Evolutionary conservation across 2,888 invertebrate species (phyloP).

Genomic region (Kuschelorhynchus macadamiae): DNA sequence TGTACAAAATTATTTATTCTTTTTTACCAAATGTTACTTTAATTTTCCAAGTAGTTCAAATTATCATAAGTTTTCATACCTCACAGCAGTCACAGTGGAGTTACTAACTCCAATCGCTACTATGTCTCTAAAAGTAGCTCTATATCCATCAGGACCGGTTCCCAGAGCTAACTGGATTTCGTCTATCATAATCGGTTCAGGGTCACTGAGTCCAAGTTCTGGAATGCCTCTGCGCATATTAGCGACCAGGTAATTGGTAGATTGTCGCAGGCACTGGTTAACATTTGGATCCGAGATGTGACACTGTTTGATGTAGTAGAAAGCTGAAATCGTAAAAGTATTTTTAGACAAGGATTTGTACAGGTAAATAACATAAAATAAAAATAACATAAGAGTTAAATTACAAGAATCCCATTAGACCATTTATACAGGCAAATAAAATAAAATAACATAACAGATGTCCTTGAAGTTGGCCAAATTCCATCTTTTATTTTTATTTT

Average conservation of each 20-base stretch:
- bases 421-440: no score
- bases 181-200: slow-evolving; percentile 87
- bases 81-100: slow-evolving; percentile 83
- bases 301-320: slow-evolving; percentile 82
- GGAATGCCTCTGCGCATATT: slow-evolving; percentile 82
- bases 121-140: slow-evolving; percentile 85
- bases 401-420: no score
- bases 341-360: no score
- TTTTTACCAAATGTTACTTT: no score
- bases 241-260: slow-evolving; percentile 81
- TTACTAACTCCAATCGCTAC: slow-evolving; percentile 86
- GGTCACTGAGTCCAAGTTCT: slow-evolving; percentile 79
- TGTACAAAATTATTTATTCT: no score
- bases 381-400: no score
- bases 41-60: no score
- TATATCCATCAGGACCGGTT: slow-evolving; percentile 85
- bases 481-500: no score
- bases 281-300: slow-evolving; percentile 79
- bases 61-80: slow-evolving; percentile 69
- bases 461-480: no score
- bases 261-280: slow-evolving; percentile 80
- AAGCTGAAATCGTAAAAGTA: no score
- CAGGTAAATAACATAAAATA: no score
- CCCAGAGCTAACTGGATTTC: slow-evolving; percentile 86
- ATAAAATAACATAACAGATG: no score